phyloP scores from a whole-genome alignment of 2,797 vertebrate genomes.

The Miichthys miiuy region DNA sequence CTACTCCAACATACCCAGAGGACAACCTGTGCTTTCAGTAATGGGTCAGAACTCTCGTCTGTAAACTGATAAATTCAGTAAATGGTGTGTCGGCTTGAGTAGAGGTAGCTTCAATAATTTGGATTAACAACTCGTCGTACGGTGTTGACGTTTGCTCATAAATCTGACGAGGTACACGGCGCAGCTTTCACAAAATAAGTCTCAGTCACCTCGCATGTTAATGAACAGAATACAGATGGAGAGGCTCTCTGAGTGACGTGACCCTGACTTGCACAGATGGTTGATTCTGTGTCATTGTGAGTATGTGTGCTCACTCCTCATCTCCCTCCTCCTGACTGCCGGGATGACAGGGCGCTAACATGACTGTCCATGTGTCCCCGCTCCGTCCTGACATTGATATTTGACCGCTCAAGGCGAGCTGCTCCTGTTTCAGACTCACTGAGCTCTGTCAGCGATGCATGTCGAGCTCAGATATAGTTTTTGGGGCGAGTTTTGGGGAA shows the following conservation, averaged over 20 bases:
- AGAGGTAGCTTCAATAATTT: background rate
- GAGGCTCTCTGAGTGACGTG: constrained; percentile 46
- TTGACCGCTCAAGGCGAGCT: constrained; percentile 49
- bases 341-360: constrained; percentile 72
- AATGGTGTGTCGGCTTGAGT: background rate
- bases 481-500: background rate
- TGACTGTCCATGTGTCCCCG: constrained; percentile 63
- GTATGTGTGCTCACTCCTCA: constrained; percentile 24
- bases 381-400: constrained; percentile 58
- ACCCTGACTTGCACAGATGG: constrained; percentile 57
- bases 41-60: background rate
- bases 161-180: background rate
- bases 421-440: constrained; percentile 63
- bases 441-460: background rate
- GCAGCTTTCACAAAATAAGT: background rate
- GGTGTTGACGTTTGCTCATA: background rate
- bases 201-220: constrained; percentile 11
- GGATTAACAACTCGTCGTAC: background rate
- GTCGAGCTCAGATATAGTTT: background rate
- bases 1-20: background rate
- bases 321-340: constrained; percentile 31
- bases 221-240: constrained; percentile 21
- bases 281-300: constrained; percentile 24
- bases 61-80: background rate
- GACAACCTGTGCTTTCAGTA: background rate